A percentile compares a stretch with the other conserved stretches of the same genome.
Conservation (phyloP, 2,888 invertebrate species). For the Spodoptera littoralis region DNA sequence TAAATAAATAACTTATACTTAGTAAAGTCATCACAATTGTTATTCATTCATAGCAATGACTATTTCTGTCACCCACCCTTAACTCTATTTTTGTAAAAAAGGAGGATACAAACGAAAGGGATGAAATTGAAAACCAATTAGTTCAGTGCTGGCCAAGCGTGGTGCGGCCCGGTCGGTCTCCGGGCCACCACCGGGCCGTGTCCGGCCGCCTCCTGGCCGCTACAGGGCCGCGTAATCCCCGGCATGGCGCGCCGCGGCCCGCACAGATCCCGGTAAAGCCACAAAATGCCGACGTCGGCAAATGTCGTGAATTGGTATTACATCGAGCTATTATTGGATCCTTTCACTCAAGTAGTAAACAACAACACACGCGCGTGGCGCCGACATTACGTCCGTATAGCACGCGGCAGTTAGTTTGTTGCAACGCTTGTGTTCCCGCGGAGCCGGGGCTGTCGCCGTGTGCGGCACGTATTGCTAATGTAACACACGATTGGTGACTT, state of each 20-base stretch:
- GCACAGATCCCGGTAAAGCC: conserved; percentile 11
- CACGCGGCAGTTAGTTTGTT: too few species aligned
- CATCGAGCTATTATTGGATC: conserved; percentile 15
- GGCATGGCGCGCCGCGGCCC: conserved; percentile 3
- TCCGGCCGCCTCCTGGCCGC: conserved; percentile 9
- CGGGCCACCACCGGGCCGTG: not conserved
- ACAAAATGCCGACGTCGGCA: conserved; percentile 24
- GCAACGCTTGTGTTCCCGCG: too few species aligned
- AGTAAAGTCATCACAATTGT: too few species aligned
- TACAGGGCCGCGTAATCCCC: conserved; percentile 35
- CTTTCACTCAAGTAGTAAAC: conserved; percentile 5
- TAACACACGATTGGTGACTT: not conserved
- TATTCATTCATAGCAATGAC: too few species aligned
- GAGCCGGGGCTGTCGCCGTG: not conserved
- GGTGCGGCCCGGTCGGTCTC: conserved; percentile 11
- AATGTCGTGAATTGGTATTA: conserved; percentile 39
- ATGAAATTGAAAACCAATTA: conserved; percentile 55
- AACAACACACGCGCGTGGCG: not conserved
- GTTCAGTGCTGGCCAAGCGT: conserved; percentile 22
- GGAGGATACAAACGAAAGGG: conserved; percentile 14
- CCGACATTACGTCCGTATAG: too few species aligned
- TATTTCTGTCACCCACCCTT: too few species aligned
- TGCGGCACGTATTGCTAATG: not conserved
- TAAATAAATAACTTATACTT: too few species aligned
- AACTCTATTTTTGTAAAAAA: too few species aligned